These are phyloP conservation scores for Gallinago undulata DNA, from an alignment of 2,113 vertebrate species.

Conservation along the genomic window DNA sequence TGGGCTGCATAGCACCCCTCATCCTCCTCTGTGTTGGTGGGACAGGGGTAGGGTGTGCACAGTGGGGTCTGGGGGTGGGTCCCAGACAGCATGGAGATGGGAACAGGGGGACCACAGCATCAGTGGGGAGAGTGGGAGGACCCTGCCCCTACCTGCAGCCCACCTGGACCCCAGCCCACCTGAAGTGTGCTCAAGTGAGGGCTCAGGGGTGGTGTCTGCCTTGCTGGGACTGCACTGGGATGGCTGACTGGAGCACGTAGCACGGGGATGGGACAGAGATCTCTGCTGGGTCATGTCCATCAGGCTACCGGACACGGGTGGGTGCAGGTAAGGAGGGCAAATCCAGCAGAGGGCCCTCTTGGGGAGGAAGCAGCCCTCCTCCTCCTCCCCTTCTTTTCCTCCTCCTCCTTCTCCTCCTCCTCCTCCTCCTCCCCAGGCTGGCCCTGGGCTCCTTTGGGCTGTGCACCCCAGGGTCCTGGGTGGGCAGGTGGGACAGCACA, in stretches of 20 bases:
- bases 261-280: background rate
- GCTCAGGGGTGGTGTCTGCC: background rate
- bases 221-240: too few species aligned
- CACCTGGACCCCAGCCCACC: background rate
- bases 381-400: background rate
- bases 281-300: too few species aligned
- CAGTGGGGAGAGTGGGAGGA: background rate
- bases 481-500: background rate
- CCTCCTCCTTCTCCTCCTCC: background rate
- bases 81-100: background rate
- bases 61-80: too few species aligned
- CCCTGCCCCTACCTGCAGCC: background rate
- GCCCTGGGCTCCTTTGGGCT: background rate
- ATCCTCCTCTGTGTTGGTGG: background rate
- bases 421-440: background rate
- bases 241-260: background rate
- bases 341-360: background rate
- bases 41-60: background rate
- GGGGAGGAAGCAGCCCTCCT: background rate
- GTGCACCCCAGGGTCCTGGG: background rate
- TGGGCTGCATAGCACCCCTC: background rate
- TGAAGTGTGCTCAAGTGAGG: fast-evolving
- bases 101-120: background rate
- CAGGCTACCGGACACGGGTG: fast-evolving
- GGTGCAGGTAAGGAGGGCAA: background rate